Base-by-base conservation (phyloP, 2,797 vertebrate genomes). In the Cichlasoma orientale region DNA sequence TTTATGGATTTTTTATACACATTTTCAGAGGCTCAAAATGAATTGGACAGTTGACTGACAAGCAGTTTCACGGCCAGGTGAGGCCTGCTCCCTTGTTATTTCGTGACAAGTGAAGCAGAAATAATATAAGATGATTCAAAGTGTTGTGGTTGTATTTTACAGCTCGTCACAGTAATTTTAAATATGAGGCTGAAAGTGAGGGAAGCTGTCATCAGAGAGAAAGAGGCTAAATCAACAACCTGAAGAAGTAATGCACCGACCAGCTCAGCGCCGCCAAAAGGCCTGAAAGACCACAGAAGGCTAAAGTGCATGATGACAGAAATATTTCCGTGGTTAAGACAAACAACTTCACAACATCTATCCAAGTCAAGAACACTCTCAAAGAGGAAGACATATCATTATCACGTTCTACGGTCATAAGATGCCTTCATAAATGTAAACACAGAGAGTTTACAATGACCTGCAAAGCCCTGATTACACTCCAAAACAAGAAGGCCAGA, bases 201-300 rank as follows among this genome's bases (percentile, higher is more conserved):
- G 0, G 2, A 14, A 8, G 21, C 0, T 8, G 9, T 52, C 50
- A 52, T 52, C 19, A n/a, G 50, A 52, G 8, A 52, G 50, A 52
- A 4, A 52, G 14, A 2, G 14, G 14, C 41, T 5, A 16, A 44
- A 44, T 44, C 41, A 44, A 16, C 41, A 44, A 16, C 14, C 41
- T 44, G 14, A 16, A n/a, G 0, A n/a, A 2, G 19, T 1, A 52
- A n/a, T n/a, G 4, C 8, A 52, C 50, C 3, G 50, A 10, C 3
- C 8, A n/a, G 8, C 9, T 50, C 47, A 19, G 47, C 7, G 9
- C 5, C 18, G 8, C 7, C 14, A 19, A 52, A 52, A 52, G 3
- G 18, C 7, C 2, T 52, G 47, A 52, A 52, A n/a, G 47, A 52
- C 47, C 18, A 19, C 7, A 9, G 7, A 50, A 7, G 7, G 19